These are phyloP conservation scores for Drosophila formosana DNA, from an alignment of 2,888 invertebrate genomes.

Conservation along the genomic window DNA sequence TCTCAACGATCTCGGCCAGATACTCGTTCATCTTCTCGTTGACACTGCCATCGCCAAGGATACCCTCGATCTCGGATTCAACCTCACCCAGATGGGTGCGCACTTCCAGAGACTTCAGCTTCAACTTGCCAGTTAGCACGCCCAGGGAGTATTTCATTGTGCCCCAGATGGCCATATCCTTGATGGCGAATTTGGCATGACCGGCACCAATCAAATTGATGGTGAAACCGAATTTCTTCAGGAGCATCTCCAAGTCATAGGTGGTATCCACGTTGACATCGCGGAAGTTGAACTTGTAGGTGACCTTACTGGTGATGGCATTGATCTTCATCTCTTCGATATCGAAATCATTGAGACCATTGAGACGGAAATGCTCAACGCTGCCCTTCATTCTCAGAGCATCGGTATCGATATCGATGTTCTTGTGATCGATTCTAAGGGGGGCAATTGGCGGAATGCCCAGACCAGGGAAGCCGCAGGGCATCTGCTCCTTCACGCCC, in stretches of 20 bases:
- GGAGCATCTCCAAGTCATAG: slow-evolving; percentile 69
- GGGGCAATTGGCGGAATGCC: slow-evolving; percentile 83
- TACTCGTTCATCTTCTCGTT: slow-evolving; percentile 78
- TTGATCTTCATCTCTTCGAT: slow-evolving; percentile 77
- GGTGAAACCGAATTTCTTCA: slow-evolving; percentile 81
- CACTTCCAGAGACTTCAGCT: slow-evolving; percentile 74
- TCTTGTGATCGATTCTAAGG: slow-evolving; percentile 64
- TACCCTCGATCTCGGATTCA: slow-evolving; percentile 79
- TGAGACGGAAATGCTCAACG: slow-evolving; percentile 71
- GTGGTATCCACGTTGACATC: slow-evolving; percentile 74
- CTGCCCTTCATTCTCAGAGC: slow-evolving; percentile 62
- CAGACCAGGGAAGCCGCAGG: slow-evolving; percentile 77
- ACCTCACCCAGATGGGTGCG: slow-evolving; percentile 77
- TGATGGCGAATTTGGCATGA: slow-evolving; percentile 73
- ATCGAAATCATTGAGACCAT: slow-evolving; percentile 78
- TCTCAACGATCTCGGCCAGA: slow-evolving; percentile 70
- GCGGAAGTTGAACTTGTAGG: slow-evolving; percentile 71
- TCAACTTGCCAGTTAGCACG: slow-evolving; percentile 69
- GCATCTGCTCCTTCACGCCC: slow-evolving; percentile 74
- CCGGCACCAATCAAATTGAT: slow-evolving; percentile 80
- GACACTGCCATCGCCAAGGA: slow-evolving; percentile 76
- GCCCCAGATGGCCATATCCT: slow-evolving; percentile 73
- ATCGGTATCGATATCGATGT: slow-evolving; percentile 64
- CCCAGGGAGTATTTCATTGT: slow-evolving; percentile 77
- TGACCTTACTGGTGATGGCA: slow-evolving; percentile 74